Base-by-base conservation (phyloP, 2,113 vertebrate genomes). In the Hippolais icterina region DNA sequence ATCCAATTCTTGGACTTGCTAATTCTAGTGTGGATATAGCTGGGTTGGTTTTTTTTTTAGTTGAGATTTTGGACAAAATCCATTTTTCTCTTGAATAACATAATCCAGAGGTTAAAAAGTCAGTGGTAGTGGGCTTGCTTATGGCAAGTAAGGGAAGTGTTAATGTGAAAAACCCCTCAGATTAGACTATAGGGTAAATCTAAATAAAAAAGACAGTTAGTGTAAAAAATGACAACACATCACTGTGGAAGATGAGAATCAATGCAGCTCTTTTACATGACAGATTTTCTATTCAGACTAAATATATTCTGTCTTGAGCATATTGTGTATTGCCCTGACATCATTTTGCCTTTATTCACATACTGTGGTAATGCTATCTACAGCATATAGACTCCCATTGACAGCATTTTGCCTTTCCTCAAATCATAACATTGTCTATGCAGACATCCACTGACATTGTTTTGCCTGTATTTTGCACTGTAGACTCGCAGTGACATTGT, bases 371-470 rank as follows among this genome's bases (percentile, higher is more conserved):
- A 89, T 89, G 83, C 68, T 96, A 84, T 96, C 75, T 96, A 64
- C 95, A 94, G 79, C 75, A 42, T 89, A 94, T 94, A 94, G 96
- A 77, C 93, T 87, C 93, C 87, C 83, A 44, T 93, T 96, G 95
- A 95, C 79, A 97, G 75, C 76, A 84, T 97, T 95, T 97, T 94
- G 95, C 78, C 81, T 96, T 83, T 96, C 94, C 92, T 96, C 84
- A 81, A 96, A 96, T 95, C 91, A 91, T 77, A 95, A 92, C 81
- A 95, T 95, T 94, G 84, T 89, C 94, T 96, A 91, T 21, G 41
- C 86, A 94, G 94, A 97, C 96, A 95, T 97, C 68, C 89, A 57
- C 85, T 97, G 94, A 97, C 88, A 96, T 46, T 94, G 41, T 94
- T 74, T 87, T 92, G 84, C 87, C 90, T 95, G 35, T 77, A 46